Evolutionary conservation across 2,888 invertebrate species (phyloP), one percentile per base, ranked within the genome.

Genomic region (Pseudanteris insignis): DNA sequence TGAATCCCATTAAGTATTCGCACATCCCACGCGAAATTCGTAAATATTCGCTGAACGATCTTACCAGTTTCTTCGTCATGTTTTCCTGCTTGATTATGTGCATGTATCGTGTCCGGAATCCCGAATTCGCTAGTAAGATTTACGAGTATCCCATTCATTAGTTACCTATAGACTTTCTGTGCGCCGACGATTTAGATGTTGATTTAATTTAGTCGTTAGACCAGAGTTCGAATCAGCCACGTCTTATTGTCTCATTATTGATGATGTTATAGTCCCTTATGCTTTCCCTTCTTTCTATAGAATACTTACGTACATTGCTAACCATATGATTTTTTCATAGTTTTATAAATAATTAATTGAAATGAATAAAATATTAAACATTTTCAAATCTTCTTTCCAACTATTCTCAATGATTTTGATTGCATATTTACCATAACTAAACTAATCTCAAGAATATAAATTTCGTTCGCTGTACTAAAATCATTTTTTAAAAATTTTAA

Each of bases 161-260:
- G 50, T 15, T 53, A 47, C 43, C 38, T 26, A 30, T 48, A 33
- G 40, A 40, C 43, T 25, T 38, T 51, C 36, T 41, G 41, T 33
- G 58, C 29, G 13, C 54, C 41, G 33, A 30, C 72, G 71, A 75
- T 74, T 75, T 72, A 70, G 72, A 76, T 75, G 74, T 73, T 70
- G 71, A 59, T 70, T 70, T 74, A 74, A 75, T 75, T 75, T 72
- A 71, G 71, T 70, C 69, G 69, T 70, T 65, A 50, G 33, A 18
- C 15, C 55, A 6, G 24, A 18, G 14, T 40, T 24, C 34, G 50
- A 51, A 15, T 32, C 54, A 37, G 43, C 61, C 66, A 64, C 59
- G 51, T 51, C 54, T 57, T 54, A 50, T 44, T 44, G 47, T 43
- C 36, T 48, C 32, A 63, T 57, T 63, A 59, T 59, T 63, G 50